These are phyloP conservation scores for Albula glossodonta DNA, from an alignment of 2,113 vertebrate genomes.

Conservation along the genomic window DNA sequence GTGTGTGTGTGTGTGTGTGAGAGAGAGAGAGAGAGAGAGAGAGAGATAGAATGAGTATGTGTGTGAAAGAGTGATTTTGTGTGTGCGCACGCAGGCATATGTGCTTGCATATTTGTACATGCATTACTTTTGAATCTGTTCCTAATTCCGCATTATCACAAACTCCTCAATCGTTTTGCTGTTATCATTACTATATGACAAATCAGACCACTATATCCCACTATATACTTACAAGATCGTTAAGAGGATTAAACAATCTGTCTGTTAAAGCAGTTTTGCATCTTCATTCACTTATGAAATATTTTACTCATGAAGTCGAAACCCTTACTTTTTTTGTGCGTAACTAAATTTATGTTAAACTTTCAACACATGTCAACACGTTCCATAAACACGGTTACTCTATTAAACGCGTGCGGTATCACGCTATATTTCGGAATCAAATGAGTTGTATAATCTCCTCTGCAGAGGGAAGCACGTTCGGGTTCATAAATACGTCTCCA, in stretches of 20 bases:
- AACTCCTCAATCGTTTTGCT: neutral
- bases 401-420: slow-evolving; percentile 2
- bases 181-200: neutral
- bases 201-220: neutral
- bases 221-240: neutral
- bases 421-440: slow-evolving; percentile 42
- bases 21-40: no score
- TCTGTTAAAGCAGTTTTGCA: neutral
- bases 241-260: neutral
- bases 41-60: no score
- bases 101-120: neutral
- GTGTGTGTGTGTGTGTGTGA: neutral
- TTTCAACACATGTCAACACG: neutral
- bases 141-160: neutral
- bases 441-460: slow-evolving; percentile 28
- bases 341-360: neutral
- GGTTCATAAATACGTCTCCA: slow-evolving; percentile 44
- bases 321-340: neutral
- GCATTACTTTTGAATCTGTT: neutral
- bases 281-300: neutral
- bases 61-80: neutral
- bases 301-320: neutral
- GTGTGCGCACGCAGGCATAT: no score
- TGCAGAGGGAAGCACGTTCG: slow-evolving; percentile 43
- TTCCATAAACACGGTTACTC: neutral